Evolutionary conservation across 2,113 vertebrate species (phyloP).

Genomic region (Tragulus kanchil): DNA sequence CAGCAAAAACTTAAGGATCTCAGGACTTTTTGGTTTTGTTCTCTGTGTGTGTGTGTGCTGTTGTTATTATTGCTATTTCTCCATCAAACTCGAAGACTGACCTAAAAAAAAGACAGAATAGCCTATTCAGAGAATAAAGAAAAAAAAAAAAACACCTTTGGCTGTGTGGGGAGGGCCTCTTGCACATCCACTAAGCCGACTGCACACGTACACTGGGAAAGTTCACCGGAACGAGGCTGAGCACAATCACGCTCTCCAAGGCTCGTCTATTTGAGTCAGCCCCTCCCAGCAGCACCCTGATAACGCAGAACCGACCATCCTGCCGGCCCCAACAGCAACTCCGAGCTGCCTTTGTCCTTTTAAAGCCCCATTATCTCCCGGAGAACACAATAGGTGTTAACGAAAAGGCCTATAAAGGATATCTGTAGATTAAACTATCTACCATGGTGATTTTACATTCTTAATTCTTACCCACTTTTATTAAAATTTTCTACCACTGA

Average conservation of each 20-base stretch:
- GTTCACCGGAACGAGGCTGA: not conserved
- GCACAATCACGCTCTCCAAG: not conserved
- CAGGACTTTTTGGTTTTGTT: not conserved
- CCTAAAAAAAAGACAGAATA: not conserved
- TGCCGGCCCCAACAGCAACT: not conserved
- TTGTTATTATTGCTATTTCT: conserved; percentile 24
- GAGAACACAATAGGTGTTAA: conserved; percentile 63
- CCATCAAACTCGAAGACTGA: not conserved
- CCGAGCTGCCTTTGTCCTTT: conserved; percentile 77
- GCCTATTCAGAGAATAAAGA: not conserved
- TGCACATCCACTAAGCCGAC: not conserved
- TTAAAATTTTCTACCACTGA: not conserved
- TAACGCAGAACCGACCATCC: not conserved
- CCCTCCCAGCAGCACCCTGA: not conserved
- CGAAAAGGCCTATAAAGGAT: not conserved
- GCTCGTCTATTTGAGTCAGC: not conserved
- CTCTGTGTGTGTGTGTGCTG: not conserved
- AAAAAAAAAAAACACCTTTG: not conserved
- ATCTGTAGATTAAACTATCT: not conserved
- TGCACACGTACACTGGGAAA: fast-evolving
- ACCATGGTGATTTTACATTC: not conserved
- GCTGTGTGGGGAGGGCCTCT: fast-evolving
- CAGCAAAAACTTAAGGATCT: not conserved
- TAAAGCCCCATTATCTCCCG: conserved; percentile 61
- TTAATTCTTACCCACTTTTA: not conserved